A percentile compares a stretch with the other conserved stretches of the same genome.
These are phyloP conservation scores for Conger conger DNA, from an alignment of 2,113 vertebrate genomes.

Conservation along the genomic window DNA sequence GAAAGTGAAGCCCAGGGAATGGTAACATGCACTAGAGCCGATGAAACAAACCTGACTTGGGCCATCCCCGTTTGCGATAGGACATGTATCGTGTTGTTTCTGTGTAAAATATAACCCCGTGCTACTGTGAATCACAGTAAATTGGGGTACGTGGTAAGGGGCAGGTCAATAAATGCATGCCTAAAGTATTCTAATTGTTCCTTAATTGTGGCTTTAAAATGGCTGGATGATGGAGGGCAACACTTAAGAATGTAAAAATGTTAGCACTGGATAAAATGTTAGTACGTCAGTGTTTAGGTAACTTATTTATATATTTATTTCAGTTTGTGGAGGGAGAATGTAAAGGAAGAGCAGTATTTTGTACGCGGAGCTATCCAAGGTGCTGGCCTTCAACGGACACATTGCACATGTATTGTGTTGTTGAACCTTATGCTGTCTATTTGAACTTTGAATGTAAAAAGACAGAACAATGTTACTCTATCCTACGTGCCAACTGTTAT, in stretches of 20 bases:
- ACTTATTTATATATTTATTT: constrained; percentile 44
- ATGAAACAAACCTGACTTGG: constrained; percentile 22
- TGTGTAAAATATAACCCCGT: constrained; percentile 37
- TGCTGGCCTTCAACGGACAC: constrained; percentile 66
- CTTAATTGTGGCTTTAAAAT: constrained; percentile 51
- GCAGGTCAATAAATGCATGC: constrained; percentile 58
- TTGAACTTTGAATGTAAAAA: constrained; percentile 49
- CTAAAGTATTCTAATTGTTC: constrained; percentile 40
- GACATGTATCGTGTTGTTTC: constrained; percentile 33
- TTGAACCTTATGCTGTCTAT: constrained; percentile 29
- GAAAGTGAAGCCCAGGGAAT: constrained; percentile 12
- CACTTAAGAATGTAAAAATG: constrained; percentile 15
- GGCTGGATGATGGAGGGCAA: constrained; percentile 23
- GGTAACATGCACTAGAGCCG: constrained; percentile 23
- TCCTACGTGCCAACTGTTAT: constrained; percentile 75
- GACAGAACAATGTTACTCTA: constrained; percentile 34
- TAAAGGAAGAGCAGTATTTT: constrained; percentile 45
- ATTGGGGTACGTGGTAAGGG: constrained; percentile 24
- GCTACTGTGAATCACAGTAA: constrained; percentile 49
- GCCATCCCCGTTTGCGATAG: constrained; percentile 28
- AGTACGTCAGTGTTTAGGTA: constrained; percentile 46
- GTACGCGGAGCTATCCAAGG: constrained; percentile 74
- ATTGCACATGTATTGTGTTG: constrained; percentile 30
- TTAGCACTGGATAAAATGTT: constrained; percentile 17
- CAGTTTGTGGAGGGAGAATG: constrained; percentile 32